These are phyloP conservation scores for Tapirus indicus DNA, from an alignment of 2,797 vertebrate species.

Conservation along the genomic window DNA sequence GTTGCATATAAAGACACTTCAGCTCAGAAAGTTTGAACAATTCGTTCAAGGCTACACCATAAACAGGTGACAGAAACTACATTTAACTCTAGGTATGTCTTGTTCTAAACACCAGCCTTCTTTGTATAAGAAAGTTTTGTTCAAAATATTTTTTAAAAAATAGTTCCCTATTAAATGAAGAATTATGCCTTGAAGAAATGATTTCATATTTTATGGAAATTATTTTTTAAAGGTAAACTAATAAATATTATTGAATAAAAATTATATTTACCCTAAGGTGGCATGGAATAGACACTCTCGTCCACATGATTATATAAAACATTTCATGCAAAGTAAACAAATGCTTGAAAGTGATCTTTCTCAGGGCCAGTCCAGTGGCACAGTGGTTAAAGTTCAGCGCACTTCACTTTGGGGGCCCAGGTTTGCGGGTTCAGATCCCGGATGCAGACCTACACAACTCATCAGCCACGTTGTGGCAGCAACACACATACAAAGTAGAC, in stretches of 20 bases:
- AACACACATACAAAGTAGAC: too few species aligned
- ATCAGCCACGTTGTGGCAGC: too few species aligned
- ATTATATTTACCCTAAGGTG: not conserved
- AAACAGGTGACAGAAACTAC: not conserved
- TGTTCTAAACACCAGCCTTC: not conserved
- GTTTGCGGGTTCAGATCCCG: too few species aligned
- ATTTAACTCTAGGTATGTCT: not conserved
- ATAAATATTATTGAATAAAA: not conserved
- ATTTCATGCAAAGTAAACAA: not conserved
- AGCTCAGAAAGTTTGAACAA: not conserved
- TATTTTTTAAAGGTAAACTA: not conserved
- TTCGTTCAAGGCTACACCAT: not conserved
- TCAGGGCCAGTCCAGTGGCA: not conserved
- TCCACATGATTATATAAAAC: not conserved
- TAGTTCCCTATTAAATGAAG: not conserved
- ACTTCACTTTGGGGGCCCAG: too few species aligned
- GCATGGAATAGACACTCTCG: not conserved
- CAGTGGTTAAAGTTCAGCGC: too few species aligned
- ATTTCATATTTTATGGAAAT: not conserved
- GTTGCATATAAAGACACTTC: not conserved
- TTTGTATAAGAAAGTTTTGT: not conserved
- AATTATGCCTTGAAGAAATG: not conserved
- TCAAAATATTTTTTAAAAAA: not conserved
- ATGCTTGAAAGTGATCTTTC: not conserved
- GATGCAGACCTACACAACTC: too few species aligned